A percentile compares a stretch with the other conserved stretches of the same genome.
These are phyloP conservation scores for Smutsia gigantea DNA, from an alignment of 2,797 vertebrate genomes.

Conservation along the genomic window DNA sequence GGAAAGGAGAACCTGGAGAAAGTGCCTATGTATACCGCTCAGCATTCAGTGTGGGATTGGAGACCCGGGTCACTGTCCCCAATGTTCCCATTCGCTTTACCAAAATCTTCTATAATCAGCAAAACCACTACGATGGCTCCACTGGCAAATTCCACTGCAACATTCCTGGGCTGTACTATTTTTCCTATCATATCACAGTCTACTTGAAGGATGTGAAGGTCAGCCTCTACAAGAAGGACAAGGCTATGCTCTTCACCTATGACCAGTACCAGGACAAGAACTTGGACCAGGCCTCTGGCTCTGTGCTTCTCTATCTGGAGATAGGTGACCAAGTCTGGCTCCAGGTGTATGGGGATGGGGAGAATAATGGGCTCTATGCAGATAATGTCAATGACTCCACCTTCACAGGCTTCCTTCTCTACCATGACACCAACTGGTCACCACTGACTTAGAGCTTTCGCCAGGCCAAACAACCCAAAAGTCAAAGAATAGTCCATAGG, in stretches of 20 bases:
- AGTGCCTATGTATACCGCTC: conserved; percentile 85
- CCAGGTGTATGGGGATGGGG: conserved; percentile 86
- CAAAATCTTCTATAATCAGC: conserved; percentile 91
- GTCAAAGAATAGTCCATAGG: not conserved
- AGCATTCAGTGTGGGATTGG: conserved; percentile 90
- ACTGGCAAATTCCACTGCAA: conserved; percentile 91
- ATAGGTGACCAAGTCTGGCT: conserved; percentile 90
- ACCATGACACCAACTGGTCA: conserved; percentile 83
- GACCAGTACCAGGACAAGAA: conserved; percentile 89
- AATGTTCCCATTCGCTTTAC: conserved; percentile 89
- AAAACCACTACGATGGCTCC: conserved; percentile 88
- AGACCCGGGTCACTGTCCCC: conserved; percentile 67
- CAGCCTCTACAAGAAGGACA: conserved; percentile 89
- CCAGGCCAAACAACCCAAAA: not conserved
- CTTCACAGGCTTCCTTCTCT: conserved; percentile 90
- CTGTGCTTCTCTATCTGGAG: conserved; percentile 85
- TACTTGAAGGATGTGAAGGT: conserved; percentile 89
- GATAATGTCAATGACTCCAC: conserved; percentile 89
- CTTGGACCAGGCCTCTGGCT: conserved; percentile 88
- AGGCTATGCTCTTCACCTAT: conserved; percentile 87
- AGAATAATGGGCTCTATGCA: conserved; percentile 86
- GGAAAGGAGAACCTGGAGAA: conserved; percentile 87
- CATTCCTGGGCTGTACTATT: conserved; percentile 88
- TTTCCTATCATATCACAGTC: conserved; percentile 91
- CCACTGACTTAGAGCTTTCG: not conserved